Evolutionary conservation across 2,113 vertebrate genomes (phyloP), one percentile per base, ranked within the genome.

Genomic region (Melierax canorus): DNA sequence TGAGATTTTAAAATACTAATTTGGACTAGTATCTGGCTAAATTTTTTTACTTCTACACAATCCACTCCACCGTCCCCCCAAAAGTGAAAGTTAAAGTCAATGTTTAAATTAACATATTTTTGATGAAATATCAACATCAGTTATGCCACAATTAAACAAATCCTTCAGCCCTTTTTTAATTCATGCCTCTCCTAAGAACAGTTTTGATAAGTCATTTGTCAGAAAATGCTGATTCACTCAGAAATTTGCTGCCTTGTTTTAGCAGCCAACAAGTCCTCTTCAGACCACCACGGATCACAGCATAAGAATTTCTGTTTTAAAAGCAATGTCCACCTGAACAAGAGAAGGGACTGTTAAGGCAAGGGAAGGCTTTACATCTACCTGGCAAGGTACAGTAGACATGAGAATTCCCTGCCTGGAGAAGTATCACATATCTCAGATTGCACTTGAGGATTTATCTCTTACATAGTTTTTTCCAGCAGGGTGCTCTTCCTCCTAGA

Each of bases 21-120:
- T 71, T 68, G 20, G 16, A n/a, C 11, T 20, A 13, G 6, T 1
- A 3, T 8, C 11, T 64, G 6, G 19, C 8, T 80, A 27, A 8
- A 4, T 11, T 26, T 71, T 67, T 26, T 46, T 4, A 7, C 2
- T 59, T 63, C 21, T 53, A 41, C 4, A 38, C 15, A 38, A 24
- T 18, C 26, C 26, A 1, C 13, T 5, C 2, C 4, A 51, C 3
- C 5, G 21, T 46, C 10, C 3, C 21, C 7, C 1, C 32, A 38
- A 20, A 27, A 32, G 3, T 13, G 3, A 53, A 48, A 48, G 18
- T 22, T 32, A 23, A 48, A 64, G 3, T 55, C 9, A 80, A 55
- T 7, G 0, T 30, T 30, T 53, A 62, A 75, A 74, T 26, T 50
- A 53, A 19, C 4, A 58, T 5, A 0, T 55, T 75, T 10, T 41